Evolutionary conservation across 1,140 invertebrate species (phyloP).

Genomic region (Popillia japonica): DNA sequence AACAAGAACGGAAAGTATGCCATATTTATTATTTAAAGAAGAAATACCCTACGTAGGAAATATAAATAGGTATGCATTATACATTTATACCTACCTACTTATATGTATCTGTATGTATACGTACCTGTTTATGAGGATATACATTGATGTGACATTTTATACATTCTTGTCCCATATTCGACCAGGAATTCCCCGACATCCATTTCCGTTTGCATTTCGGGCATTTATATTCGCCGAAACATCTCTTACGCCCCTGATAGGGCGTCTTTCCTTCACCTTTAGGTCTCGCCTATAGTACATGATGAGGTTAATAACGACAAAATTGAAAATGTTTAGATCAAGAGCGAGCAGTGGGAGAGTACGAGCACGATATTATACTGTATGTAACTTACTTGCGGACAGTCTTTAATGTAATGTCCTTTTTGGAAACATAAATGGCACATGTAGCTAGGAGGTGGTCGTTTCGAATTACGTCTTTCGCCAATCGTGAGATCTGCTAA

Average conservation of each 20-base stretch:
- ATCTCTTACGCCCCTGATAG: constrained; percentile 93
- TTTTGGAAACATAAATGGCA: constrained; percentile 92
- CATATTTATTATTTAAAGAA: too few species aligned
- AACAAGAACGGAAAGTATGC: too few species aligned
- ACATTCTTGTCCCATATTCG: constrained; percentile 93
- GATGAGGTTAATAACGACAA: too few species aligned
- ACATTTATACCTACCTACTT: too few species aligned
- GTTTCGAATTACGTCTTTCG: constrained; percentile 69
- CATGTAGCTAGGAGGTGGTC: constrained; percentile 82
- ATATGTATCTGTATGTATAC: too few species aligned
- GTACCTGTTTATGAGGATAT: constrained; percentile 94
- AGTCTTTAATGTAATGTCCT: constrained; percentile 93
- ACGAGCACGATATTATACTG: too few species aligned
- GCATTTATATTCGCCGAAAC: constrained; percentile 94
- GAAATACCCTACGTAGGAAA: too few species aligned
- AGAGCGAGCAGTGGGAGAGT: too few species aligned
- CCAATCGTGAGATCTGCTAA: constrained; percentile 68
- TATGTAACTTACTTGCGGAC: constrained; percentile 76
- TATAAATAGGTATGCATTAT: too few species aligned
- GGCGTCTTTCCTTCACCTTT: constrained; percentile 92
- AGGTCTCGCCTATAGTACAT: constrained; percentile 81
- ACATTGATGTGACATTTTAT: constrained; percentile 94
- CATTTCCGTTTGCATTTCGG: constrained; percentile 94
- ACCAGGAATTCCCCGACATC: constrained; percentile 95
- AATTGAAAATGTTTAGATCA: too few species aligned